Base-by-base conservation (phyloP, 2,888 invertebrate genomes). In the Troilus luridus region DNA sequence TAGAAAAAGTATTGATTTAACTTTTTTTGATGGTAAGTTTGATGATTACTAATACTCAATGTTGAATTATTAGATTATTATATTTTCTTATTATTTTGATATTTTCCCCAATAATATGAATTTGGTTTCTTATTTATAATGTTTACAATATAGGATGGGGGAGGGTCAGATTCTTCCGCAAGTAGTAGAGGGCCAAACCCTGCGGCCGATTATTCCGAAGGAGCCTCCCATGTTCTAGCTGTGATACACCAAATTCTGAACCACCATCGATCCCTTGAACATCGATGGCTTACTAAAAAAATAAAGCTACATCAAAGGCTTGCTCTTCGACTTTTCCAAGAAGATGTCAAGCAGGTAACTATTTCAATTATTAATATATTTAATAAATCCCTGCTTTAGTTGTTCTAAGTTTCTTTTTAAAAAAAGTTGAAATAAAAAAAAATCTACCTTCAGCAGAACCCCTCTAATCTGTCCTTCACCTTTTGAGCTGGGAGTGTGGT, bases 211-310 rank as follows among this genome's bases (percentile, higher is more conserved):
- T 99, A 99, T 94, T 98, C 98, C 92, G 98, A 97, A 93, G 99
- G 99, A 72, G 98, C 99, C 90, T 98, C 98, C 93, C 99, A 99
- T 94, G 99, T 99, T 90, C 95, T 99, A 92, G 98, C 98, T 90
- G 98, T 99, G 88, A 98, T 99, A 93, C 99, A 99, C 94, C 98
- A 98, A 95, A 98, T 99, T 93, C 95, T 99, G 91, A 98, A 98
- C 91, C 98, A 99, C 94, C 99, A 99, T 94, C 95, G 99, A 91
- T 97, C 98, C 12, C 95, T 99, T 77, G 99, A 99, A 94, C 98
- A 98, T 93, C 96, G 98, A 92, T 99, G 99, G 97, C 98, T 98
- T 93, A 97, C 97, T 92, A 98, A 98, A 93, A 97, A 99, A 94
- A 97, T 99, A 93, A 98, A 98, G 94, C 95, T 99, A 91, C 99